Conservation (phyloP, 2,113 vertebrate genomes). For the Cercocebus atys region DNA sequence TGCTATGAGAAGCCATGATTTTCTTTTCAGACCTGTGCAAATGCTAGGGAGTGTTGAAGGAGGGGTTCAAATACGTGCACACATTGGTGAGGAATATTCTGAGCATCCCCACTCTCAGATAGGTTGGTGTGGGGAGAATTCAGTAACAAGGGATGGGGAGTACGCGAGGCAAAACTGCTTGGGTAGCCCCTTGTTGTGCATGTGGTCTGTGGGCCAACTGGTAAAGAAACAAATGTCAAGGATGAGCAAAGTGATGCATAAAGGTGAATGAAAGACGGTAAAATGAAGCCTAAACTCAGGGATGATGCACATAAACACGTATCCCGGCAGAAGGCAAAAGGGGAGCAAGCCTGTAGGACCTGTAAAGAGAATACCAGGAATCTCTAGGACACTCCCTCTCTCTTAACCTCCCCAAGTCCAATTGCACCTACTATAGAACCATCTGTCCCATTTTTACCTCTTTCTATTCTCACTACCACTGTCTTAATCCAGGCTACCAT, state of each 20-base stretch:
- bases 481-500: not conserved
- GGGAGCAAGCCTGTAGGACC: not conserved
- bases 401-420: not conserved
- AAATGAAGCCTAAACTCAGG: not conserved
- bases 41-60: constrained; percentile 23
- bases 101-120: not conserved
- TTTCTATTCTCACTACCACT: not conserved
- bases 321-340: not conserved
- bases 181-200: not conserved
- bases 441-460: not conserved
- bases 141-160: not conserved
- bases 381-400: not conserved
- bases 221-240: not conserved
- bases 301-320: not conserved
- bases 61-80: not conserved
- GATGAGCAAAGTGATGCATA: not conserved
- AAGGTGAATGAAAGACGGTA: not conserved
- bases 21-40: constrained; percentile 19
- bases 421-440: not conserved
- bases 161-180: not conserved
- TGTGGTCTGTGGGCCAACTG: not conserved
- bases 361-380: not conserved
- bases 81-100: constrained; percentile 9
- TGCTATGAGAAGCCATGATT: constrained; percentile 25
- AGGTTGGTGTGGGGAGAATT: not conserved